Evolutionary conservation across 1,140 invertebrate species (phyloP).

Genomic region (Anoplolepis gracilipes): DNA sequence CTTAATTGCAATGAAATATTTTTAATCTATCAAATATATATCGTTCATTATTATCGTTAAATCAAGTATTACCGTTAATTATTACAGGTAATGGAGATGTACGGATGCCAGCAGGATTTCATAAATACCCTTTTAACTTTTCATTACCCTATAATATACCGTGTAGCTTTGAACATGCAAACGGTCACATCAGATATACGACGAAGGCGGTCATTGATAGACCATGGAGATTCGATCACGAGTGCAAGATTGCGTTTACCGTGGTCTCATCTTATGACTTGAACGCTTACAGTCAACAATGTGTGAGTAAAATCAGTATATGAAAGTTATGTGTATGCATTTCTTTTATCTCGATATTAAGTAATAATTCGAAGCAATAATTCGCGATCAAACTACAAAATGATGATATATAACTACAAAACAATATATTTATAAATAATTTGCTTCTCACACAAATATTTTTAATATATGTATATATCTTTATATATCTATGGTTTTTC

Average conservation of each 20-base stretch:
- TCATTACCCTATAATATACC: conserved; percentile 84
- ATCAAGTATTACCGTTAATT: conserved; percentile 22
- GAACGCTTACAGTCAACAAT: conserved; percentile 45
- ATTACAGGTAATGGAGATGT: conserved; percentile 39
- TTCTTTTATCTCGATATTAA: not conserved
- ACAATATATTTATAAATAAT: not conserved
- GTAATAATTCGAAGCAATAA: not conserved
- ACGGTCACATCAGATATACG: conserved; percentile 87
- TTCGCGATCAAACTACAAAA: not conserved
- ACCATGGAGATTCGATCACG: conserved; percentile 86
- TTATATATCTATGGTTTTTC: not conserved
- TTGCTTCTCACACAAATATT: too few relatives aligned
- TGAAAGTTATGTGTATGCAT: not conserved
- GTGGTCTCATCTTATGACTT: conserved; percentile 77
- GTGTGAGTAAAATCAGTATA: conserved; percentile 43
- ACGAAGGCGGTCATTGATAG: conserved; percentile 87
- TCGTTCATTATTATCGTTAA: too few relatives aligned
- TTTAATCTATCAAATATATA: not conserved
- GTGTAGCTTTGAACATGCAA: conserved; percentile 87
- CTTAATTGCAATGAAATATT: not conserved
- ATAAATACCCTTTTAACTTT: conserved; percentile 86
- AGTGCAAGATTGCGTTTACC: conserved; percentile 85
- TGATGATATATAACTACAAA: not conserved
- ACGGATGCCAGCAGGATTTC: conserved; percentile 79
- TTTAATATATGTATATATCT: too few relatives aligned